Evolutionary conservation across 1,140 invertebrate species (phyloP).

Genomic region (Maconellicoccus hirsutus): DNA sequence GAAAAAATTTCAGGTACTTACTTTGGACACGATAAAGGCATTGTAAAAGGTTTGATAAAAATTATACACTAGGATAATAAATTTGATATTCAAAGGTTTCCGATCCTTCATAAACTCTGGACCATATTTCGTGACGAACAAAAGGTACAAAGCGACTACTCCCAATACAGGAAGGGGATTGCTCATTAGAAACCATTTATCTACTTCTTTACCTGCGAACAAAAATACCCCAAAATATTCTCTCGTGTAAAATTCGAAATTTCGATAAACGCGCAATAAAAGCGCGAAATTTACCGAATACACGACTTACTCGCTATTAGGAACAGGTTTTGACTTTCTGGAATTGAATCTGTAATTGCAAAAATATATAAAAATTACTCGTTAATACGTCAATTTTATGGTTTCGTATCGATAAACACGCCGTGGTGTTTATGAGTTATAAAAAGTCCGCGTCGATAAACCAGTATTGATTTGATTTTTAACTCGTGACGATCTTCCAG

Average conservation of each 20-base stretch:
- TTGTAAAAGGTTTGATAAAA: conserved; percentile 37
- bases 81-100: conserved; percentile 47
- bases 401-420: too few species aligned
- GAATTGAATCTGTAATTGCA: background rate
- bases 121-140: conserved; percentile 52
- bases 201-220: conserved; percentile 43
- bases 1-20: conserved; percentile 25
- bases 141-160: conserved; percentile 47
- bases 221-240: too few species aligned
- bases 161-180: conserved; percentile 50
- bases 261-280: too few species aligned
- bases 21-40: conserved; percentile 25
- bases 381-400: too few species aligned
- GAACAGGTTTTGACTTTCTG: background rate
- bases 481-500: too few species aligned
- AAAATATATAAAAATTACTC: background rate
- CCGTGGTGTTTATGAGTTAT: too few species aligned
- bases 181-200: conserved; percentile 58
- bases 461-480: too few species aligned
- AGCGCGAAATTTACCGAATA: too few species aligned
- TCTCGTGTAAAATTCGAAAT: too few species aligned
- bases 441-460: too few species aligned
- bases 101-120: conserved; percentile 55
- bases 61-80: conserved; percentile 38
- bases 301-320: background rate